Percentiles rank a stretch among this genome's conserved stretches.
Conservation (phyloP, 2,113 vertebrate genomes). For the Actenoides hombroni region DNA sequence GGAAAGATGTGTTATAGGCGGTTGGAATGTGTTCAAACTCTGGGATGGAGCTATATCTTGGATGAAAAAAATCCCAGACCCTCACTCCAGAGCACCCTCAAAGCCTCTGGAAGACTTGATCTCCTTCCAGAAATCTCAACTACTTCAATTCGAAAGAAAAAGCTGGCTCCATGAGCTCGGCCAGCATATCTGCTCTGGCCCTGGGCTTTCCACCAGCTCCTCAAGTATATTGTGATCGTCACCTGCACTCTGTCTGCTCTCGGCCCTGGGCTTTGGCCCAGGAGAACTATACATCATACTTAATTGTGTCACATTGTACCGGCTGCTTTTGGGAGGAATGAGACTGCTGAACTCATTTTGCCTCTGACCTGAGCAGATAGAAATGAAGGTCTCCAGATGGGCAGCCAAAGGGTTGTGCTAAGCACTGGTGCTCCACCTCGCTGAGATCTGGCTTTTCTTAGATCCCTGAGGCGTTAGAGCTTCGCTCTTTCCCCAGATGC, state of each 20-base stretch:
- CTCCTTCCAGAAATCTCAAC: background rate
- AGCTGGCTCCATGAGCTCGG: background rate
- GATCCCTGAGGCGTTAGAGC: background rate
- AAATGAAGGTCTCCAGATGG: background rate
- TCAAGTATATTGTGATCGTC: background rate
- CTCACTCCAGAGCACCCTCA: background rate
- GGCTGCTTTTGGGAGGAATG: background rate
- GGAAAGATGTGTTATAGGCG: background rate
- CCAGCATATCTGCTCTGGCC: background rate
- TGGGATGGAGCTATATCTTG: background rate
- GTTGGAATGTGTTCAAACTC: background rate
- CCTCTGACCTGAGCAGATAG: constrained; percentile 11
- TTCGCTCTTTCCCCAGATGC: background rate
- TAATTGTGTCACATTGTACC: background rate
- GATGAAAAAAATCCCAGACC: background rate
- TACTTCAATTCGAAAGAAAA: background rate
- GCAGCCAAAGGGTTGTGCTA: background rate
- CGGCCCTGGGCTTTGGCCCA: background rate
- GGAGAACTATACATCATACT: background rate
- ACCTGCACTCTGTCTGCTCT: background rate
- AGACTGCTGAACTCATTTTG: constrained; percentile 7
- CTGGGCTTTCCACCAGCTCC: background rate
- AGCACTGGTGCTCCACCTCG: background rate
- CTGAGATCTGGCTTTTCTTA: background rate
- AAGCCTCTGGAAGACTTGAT: background rate